Evolutionary conservation across 2,888 invertebrate genomes (phyloP).

Genomic region (Caenorhabditis sinica): DNA sequence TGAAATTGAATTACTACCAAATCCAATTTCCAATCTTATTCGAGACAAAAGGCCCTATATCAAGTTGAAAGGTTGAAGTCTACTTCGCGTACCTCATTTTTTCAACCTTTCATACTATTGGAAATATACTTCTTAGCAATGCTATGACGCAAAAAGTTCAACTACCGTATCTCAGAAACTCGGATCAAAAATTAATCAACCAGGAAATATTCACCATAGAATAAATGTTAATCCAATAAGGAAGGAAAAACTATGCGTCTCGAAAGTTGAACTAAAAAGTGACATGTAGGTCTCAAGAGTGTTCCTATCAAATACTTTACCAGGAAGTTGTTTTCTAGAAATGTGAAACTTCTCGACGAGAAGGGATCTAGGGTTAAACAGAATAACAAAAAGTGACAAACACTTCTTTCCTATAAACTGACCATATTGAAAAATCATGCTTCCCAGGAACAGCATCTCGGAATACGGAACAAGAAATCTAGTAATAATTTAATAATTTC

Average conservation of each 20-base stretch:
- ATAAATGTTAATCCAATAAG: not conserved
- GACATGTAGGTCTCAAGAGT: conserved; percentile 39
- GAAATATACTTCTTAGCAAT: not conserved
- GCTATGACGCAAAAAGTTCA: not conserved
- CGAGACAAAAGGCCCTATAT: not conserved
- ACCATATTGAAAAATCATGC: not conserved
- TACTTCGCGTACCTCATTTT: not conserved
- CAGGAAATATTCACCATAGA: not conserved
- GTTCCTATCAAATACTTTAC: conserved; percentile 7
- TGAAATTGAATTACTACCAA: not conserved
- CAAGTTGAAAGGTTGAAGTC: conserved; percentile 2
- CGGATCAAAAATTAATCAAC: conserved; percentile 8
- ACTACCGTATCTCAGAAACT: too few relatives aligned
- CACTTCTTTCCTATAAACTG: too few relatives aligned
- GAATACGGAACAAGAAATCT: not conserved
- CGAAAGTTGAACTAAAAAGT: not conserved
- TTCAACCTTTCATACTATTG: not conserved
- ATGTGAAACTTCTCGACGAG: not conserved
- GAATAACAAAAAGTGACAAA: too few relatives aligned
- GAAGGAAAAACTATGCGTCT: conserved; percentile 9
- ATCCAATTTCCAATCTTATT: conserved; percentile 9
- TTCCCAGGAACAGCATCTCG: not conserved
- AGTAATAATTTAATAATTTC: not conserved
- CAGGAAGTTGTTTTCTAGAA: conserved; percentile 20
- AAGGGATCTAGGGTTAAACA: too few relatives aligned